Evolutionary conservation across 2,113 vertebrate genomes (phyloP).

Genomic region (Loxodonta africana): DNA sequence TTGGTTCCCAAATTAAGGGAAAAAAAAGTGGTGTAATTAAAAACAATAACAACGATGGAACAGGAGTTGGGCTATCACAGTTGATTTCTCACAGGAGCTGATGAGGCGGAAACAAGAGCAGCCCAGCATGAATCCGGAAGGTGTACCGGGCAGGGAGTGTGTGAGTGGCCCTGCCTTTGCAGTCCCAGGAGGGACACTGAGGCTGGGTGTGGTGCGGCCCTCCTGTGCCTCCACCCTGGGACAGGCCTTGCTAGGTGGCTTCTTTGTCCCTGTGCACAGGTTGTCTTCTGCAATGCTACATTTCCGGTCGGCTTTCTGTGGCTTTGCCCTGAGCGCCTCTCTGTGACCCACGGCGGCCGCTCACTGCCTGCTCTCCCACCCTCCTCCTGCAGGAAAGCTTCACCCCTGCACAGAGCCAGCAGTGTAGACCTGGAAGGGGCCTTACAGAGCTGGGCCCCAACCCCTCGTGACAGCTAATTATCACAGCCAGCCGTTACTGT

Average conservation of each 20-base stretch:
- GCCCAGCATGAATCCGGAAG: background rate
- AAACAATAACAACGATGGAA: constrained; percentile 46
- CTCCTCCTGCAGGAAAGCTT: background rate
- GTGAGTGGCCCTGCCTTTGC: rapidly evolving
- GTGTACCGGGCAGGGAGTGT: rapidly evolving
- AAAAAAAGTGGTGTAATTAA: constrained; percentile 67
- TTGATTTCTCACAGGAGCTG: background rate
- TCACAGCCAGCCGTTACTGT: rapidly evolving
- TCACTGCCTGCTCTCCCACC: rapidly evolving
- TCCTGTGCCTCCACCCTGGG: rapidly evolving
- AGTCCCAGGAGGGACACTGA: background rate
- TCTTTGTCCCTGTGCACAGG: background rate
- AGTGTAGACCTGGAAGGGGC: background rate
- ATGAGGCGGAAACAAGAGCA: background rate
- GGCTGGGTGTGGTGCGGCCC: background rate
- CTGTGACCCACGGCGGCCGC: rapidly evolving
- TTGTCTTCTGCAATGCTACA: rapidly evolving
- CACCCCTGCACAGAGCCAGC: background rate
- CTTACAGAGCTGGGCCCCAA: background rate
- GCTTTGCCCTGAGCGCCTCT: background rate
- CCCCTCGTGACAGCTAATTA: background rate
- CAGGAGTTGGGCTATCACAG: background rate
- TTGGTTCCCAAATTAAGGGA: constrained; percentile 43
- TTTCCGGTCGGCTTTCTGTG: background rate
- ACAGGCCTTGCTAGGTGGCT: background rate